phyloP scores from a whole-genome alignment of 2,797 vertebrate species.

The Caiman crocodilus region DNA sequence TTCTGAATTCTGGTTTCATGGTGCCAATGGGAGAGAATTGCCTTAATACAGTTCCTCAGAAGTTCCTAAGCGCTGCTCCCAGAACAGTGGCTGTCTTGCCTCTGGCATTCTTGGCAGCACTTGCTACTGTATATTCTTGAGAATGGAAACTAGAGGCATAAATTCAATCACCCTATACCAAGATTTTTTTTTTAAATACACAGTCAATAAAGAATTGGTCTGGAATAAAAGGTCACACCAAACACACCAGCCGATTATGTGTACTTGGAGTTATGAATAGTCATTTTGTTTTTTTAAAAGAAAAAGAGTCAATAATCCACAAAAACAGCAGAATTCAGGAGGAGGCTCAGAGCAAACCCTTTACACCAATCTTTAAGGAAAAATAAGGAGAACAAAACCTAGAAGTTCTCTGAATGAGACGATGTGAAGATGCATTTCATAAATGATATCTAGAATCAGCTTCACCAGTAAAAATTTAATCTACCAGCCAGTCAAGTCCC shows the following conservation, averaged over 20 bases:
- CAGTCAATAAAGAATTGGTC: conserved; percentile 31
- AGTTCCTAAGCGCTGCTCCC: conserved; percentile 39
- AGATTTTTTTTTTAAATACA: conserved; percentile 36
- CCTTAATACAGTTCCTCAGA: conserved; percentile 64
- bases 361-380: neutral
- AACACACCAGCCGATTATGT: conserved; percentile 15
- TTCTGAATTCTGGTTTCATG: conserved; percentile 64
- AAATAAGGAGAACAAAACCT: neutral
- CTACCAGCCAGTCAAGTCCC: neutral
- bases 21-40: conserved; percentile 61
- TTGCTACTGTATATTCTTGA: conserved; percentile 51
- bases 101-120: conserved; percentile 47
- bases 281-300: neutral
- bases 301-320: neutral
- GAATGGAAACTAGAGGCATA: conserved; percentile 57
- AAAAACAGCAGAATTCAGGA: neutral
- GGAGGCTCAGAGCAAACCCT: neutral
- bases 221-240: conserved; percentile 24
- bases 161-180: conserved; percentile 61
- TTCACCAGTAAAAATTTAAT: neutral
- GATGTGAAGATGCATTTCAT: neutral
- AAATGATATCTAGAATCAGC: neutral
- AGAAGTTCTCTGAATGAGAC: neutral
- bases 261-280: conserved; percentile 18
- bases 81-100: conserved; percentile 46